phyloP scores from a whole-genome alignment of 2,797 vertebrate genomes.

The Halcyon smyrnensis region DNA sequence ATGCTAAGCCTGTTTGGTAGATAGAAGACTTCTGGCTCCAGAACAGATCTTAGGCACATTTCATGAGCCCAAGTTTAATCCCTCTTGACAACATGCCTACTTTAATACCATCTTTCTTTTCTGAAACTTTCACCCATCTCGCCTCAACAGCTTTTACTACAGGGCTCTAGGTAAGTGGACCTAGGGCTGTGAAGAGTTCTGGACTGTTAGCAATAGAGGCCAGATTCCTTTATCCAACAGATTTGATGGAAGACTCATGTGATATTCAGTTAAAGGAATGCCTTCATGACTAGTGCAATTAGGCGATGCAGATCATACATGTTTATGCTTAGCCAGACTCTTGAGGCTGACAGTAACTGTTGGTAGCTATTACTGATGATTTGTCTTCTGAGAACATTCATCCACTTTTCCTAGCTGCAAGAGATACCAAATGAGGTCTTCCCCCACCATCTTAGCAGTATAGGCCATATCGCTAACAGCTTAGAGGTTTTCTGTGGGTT shows the following conservation, averaged over 20 bases:
- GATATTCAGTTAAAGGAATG: neutral
- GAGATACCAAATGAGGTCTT: neutral
- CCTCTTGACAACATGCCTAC: neutral
- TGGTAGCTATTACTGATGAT: neutral
- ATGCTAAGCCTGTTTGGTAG: neutral
- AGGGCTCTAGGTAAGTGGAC: neutral
- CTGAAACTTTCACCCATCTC: neutral
- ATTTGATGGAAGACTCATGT: neutral
- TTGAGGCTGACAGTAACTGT: neutral
- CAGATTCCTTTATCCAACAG: neutral
- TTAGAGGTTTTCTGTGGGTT: neutral
- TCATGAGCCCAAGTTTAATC: conserved; percentile 28
- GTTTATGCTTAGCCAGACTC: neutral
- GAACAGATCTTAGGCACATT: neutral
- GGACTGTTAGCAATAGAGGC: neutral
- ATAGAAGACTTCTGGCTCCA: neutral
- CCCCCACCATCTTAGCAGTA: neutral
- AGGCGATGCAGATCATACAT: neutral
- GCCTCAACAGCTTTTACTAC: neutral
- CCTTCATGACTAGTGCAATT: neutral
- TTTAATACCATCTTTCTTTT: neutral
- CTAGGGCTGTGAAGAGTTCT: neutral
- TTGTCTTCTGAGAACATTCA: neutral
- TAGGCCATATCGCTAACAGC: neutral
- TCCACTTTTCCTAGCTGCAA: neutral